Percentiles rank a stretch among this genome's conserved stretches.
Evolutionary conservation across 2,113 vertebrate genomes (phyloP).

Genomic region (Aldabrachelys gigantea): DNA sequence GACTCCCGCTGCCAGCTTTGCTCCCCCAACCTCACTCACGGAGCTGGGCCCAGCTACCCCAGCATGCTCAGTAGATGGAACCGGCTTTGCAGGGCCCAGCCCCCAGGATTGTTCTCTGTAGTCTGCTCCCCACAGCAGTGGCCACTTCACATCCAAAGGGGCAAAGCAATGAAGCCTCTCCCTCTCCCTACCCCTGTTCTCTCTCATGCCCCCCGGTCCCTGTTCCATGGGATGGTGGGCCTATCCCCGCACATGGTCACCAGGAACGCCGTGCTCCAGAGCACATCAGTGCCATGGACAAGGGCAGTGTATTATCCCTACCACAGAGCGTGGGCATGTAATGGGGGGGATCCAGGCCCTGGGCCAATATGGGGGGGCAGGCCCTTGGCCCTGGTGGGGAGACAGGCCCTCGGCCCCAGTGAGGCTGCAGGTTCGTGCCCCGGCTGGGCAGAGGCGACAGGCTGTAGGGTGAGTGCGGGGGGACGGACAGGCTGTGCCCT

Average conservation of each 20-base stretch:
- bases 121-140: neutral
- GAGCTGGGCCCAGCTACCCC: neutral
- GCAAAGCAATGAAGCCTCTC: too few relatives aligned
- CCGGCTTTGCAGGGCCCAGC: neutral
- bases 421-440: neutral
- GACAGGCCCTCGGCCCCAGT: neutral
- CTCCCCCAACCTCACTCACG: neutral
- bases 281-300: neutral
- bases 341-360: neutral
- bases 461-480: neutral
- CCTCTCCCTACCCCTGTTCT: neutral
- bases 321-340: neutral
- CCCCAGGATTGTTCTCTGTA: neutral
- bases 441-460: neutral
- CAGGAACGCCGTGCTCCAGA: too few relatives aligned
- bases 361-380: neutral
- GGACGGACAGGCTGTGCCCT: too few relatives aligned
- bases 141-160: too few relatives aligned
- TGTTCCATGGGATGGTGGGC: neutral
- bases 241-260: too few relatives aligned
- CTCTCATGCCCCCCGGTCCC: neutral
- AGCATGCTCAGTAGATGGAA: neutral
- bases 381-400: neutral
- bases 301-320: too few relatives aligned
- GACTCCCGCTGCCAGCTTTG: neutral